Evolutionary conservation across 2,888 invertebrate species (phyloP).

Genomic region (Barypeithes pellucidus): DNA sequence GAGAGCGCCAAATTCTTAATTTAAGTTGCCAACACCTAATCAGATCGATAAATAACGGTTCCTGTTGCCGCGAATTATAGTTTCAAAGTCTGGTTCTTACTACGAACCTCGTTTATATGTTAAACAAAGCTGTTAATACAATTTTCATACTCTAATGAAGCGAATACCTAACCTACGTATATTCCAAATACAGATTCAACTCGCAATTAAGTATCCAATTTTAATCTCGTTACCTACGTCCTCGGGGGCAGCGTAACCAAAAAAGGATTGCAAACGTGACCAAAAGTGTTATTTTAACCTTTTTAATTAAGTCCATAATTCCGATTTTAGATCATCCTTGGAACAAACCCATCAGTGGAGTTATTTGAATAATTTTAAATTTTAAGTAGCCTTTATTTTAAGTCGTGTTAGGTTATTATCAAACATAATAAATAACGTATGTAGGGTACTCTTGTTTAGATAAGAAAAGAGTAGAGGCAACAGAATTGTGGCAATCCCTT

Average conservation of each 20-base stretch:
- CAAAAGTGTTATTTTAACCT: conserved; percentile 25
- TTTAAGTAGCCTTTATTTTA: neutral
- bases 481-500: no score
- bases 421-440: no score
- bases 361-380: conserved; percentile 12
- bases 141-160: conserved; percentile 9
- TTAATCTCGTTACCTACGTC: conserved; percentile 15
- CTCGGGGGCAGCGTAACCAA: conserved; percentile 15
- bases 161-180: conserved; percentile 23
- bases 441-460: no score
- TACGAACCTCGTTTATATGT: neutral
- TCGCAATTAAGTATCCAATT: conserved; percentile 14
- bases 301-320: conserved; percentile 25
- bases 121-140: conserved; percentile 16
- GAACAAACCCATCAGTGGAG: conserved; percentile 3
- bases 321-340: conserved; percentile 24
- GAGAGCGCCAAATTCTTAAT: no score
- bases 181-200: conserved; percentile 15
- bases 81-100: neutral
- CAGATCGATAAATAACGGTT: neutral
- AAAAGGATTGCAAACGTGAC: conserved; percentile 12
- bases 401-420: neutral
- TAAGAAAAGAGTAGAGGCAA: no score
- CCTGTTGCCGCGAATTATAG: neutral
- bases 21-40: no score